These are phyloP conservation scores for Drosophila guanche DNA, from an alignment of 1,140 invertebrate genomes.

Conservation along the genomic window DNA sequence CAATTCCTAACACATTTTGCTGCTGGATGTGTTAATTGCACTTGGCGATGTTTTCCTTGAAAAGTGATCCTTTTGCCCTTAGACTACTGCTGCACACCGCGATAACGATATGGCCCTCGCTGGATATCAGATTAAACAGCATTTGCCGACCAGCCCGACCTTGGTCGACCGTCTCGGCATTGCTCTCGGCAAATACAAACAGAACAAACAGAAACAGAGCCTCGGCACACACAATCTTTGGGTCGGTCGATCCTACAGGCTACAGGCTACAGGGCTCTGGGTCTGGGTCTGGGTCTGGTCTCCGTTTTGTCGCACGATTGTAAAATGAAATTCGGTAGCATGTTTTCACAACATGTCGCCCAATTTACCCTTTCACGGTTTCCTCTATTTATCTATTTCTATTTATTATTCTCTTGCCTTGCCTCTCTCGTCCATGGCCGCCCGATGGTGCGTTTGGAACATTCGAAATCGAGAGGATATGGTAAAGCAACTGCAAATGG, in stretches of 20 bases:
- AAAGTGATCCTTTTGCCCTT: conserved; percentile 71
- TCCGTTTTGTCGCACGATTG: conserved; percentile 65
- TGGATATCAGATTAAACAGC: conserved; percentile 65
- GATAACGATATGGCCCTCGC: conserved; percentile 55
- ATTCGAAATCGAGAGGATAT: neutral
- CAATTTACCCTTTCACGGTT: conserved; percentile 78
- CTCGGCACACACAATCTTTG: conserved; percentile 17
- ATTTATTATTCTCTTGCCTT: conserved; percentile 31
- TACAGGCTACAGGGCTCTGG: too few species aligned
- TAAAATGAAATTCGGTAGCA: conserved; percentile 77
- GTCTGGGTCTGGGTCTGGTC: conserved; percentile 3
- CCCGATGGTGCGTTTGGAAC: neutral
- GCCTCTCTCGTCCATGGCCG: neutral
- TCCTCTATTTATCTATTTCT: conserved; percentile 39
- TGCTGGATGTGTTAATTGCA: conserved; percentile 74
- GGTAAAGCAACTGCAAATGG: neutral
- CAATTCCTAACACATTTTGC: conserved; percentile 41
- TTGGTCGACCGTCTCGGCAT: conserved; percentile 25
- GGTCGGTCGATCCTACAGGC: conserved; percentile 4
- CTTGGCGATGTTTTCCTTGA: conserved; percentile 78
- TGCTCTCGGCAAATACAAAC: conserved; percentile 28
- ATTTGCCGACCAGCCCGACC: conserved; percentile 57
- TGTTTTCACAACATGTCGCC: conserved; percentile 80
- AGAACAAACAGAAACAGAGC: conserved; percentile 7
- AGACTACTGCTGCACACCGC: conserved; percentile 29